Evolutionary conservation across 2,113 vertebrate species (phyloP).

Genomic region (Blennius ocellaris): DNA sequence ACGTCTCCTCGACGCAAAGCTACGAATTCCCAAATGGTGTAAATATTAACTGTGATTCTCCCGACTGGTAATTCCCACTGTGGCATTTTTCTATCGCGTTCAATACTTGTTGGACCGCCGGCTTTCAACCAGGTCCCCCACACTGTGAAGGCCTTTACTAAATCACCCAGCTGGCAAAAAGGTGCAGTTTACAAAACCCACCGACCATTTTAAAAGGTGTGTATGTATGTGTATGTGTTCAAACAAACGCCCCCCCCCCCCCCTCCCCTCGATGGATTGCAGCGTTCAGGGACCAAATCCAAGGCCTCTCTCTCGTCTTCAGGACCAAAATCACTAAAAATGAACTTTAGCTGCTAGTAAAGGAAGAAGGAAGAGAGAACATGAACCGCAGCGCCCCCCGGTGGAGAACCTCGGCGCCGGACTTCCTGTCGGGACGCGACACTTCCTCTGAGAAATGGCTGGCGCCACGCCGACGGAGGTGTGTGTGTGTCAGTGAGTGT

Average conservation of each 20-base stretch:
- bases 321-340: conserved; percentile 71
- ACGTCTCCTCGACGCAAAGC: background rate
- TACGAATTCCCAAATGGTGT: conserved; percentile 46
- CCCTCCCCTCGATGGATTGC: conserved; percentile 20
- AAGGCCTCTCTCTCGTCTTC: conserved; percentile 40
- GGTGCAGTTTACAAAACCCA: too few relatives aligned
- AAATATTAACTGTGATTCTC: conserved; percentile 52
- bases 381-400: too few relatives aligned
- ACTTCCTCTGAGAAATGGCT: conserved; percentile 22
- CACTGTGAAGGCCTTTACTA: conserved; percentile 47
- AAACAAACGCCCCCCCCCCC: conserved; percentile 49
- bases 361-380: conserved; percentile 30
- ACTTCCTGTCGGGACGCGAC: conserved; percentile 37
- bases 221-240: background rate
- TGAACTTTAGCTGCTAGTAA: conserved; percentile 65
- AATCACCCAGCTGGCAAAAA: background rate
- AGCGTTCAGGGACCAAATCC: conserved; percentile 66
- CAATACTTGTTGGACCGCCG: conserved; percentile 53
- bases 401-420: too few relatives aligned
- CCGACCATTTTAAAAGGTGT: background rate
- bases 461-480: conserved; percentile 21
- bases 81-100: conserved; percentile 48
- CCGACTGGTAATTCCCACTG: conserved; percentile 35
- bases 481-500: conserved; percentile 34
- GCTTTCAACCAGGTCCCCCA: conserved; percentile 37